Evolutionary conservation across 2,888 invertebrate species (phyloP).

Genomic region (Branchinecta sandiegonensis): DNA sequence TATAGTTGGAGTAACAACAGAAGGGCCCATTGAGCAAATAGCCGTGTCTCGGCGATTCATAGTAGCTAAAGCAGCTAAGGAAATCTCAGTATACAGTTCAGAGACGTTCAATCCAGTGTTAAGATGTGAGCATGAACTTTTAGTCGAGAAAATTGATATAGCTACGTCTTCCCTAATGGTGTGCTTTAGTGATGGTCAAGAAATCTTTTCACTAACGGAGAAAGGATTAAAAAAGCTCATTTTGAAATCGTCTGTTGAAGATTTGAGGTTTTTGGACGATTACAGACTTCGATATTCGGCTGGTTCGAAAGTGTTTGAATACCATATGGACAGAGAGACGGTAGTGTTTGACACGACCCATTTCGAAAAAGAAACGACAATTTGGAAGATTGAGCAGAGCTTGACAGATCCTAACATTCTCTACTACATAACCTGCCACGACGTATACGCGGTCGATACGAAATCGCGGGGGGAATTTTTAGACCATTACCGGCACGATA

Average conservation of each 20-base stretch:
- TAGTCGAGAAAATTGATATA: neutral
- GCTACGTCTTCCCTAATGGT: neutral
- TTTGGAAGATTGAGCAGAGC: neutral
- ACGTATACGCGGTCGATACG: neutral
- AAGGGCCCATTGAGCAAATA: neutral
- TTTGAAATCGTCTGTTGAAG: neutral
- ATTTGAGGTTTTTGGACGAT: neutral
- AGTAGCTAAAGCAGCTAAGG: conserved; percentile 3
- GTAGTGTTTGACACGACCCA: neutral
- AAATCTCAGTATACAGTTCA: neutral
- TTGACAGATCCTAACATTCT: neutral
- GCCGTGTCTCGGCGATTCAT: neutral
- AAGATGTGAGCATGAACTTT: neutral
- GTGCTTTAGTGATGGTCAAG: neutral
- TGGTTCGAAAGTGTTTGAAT: conserved; percentile 2
- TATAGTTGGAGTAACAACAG: neutral
- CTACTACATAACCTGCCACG: conserved; percentile 1
- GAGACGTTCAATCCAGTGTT: neutral
- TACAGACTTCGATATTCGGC: neutral
- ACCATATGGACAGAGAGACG: too few relatives aligned
- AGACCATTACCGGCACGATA: neutral
- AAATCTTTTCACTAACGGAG: neutral
- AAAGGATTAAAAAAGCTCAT: neutral
- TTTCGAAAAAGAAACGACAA: neutral
- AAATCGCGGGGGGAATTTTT: neutral